Conservation (phyloP, 2,113 vertebrate genomes). For the Poecile atricapillus region DNA sequence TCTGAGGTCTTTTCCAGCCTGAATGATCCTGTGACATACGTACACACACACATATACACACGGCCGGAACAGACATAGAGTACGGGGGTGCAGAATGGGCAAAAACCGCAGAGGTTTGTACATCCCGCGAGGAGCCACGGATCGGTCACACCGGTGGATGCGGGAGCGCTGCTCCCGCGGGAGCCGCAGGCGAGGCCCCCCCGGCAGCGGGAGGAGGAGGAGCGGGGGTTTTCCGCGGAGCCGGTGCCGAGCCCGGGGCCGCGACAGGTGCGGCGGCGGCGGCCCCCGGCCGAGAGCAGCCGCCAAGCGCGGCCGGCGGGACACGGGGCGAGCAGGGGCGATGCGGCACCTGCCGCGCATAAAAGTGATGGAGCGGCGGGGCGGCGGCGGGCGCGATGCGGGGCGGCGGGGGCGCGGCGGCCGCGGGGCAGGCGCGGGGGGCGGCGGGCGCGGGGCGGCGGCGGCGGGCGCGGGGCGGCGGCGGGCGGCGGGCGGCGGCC, state of each 20-base stretch:
- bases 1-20: not conserved
- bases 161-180: not conserved
- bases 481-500: slow-evolving; percentile 83
- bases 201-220: not conserved
- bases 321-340: slow-evolving; percentile 54
- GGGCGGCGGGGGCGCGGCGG: slow-evolving; percentile 74
- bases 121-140: not conserved
- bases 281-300: slow-evolving; percentile 74
- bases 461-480: slow-evolving; percentile 70
- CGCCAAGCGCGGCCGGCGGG: slow-evolving; percentile 73
- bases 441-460: slow-evolving; percentile 74
- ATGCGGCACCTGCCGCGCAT: slow-evolving; percentile 51
- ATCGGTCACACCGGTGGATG: rapidly evolving
- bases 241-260: not conserved
- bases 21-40: not conserved
- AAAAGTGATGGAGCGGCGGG: slow-evolving; percentile 58
- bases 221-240: not conserved
- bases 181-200: not conserved
- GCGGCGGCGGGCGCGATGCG: slow-evolving; percentile 66
- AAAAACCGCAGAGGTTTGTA: rapidly evolving
- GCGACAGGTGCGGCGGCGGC: slow-evolving; percentile 26
- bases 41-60: too few species aligned
- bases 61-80: not conserved
- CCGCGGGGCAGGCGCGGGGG: slow-evolving; percentile 67
- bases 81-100: rapidly evolving